Evolutionary conservation across 2,888 invertebrate species (phyloP).

Genomic region (Tiliacea aurago): DNA sequence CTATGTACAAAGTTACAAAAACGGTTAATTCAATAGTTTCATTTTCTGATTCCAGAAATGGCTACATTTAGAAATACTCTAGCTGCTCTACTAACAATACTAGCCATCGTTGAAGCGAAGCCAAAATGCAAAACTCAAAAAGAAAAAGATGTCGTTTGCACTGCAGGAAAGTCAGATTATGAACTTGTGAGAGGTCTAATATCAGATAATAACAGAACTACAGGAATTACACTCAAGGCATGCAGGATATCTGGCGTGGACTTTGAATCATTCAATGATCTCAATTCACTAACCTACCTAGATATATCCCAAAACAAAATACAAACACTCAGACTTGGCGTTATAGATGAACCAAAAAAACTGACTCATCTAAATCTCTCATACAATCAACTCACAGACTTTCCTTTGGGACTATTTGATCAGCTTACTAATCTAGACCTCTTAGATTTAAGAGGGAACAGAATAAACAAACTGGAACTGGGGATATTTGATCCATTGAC

Average conservation of each 20-base stretch:
- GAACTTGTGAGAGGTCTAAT: slow-evolving; percentile 70
- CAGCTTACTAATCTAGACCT: slow-evolving; percentile 60
- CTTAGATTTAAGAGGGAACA: slow-evolving; percentile 69
- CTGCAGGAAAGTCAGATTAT: slow-evolving; percentile 63
- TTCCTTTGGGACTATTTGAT: slow-evolving; percentile 67
- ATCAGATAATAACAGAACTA: slow-evolving; percentile 70
- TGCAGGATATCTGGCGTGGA: slow-evolving; percentile 71
- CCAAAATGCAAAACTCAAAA: slow-evolving; percentile 62
- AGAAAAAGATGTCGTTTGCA: slow-evolving; percentile 62
- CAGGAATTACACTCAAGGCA: slow-evolving; percentile 64
- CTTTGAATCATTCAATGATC: slow-evolving; percentile 65
- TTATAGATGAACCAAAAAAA: slow-evolving; percentile 63
- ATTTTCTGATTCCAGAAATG: slow-evolving; percentile 60
- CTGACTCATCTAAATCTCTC: slow-evolving; percentile 66
- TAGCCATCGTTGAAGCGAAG: slow-evolving; percentile 50
- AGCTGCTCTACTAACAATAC: slow-evolving; percentile 17
- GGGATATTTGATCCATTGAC: slow-evolving; percentile 64
- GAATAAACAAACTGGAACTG: slow-evolving; percentile 60
- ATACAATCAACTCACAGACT: slow-evolving; percentile 62
- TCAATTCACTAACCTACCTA: slow-evolving; percentile 61
- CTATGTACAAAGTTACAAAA: neutral
- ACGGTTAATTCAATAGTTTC: neutral
- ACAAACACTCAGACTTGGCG: slow-evolving; percentile 60
- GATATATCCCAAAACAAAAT: slow-evolving; percentile 70
- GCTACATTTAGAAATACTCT: slow-evolving; percentile 9